Evolutionary conservation across 2,888 invertebrate species (phyloP), one percentile per base, ranked within the genome.

Genomic region (Abrostola tripartita): DNA sequence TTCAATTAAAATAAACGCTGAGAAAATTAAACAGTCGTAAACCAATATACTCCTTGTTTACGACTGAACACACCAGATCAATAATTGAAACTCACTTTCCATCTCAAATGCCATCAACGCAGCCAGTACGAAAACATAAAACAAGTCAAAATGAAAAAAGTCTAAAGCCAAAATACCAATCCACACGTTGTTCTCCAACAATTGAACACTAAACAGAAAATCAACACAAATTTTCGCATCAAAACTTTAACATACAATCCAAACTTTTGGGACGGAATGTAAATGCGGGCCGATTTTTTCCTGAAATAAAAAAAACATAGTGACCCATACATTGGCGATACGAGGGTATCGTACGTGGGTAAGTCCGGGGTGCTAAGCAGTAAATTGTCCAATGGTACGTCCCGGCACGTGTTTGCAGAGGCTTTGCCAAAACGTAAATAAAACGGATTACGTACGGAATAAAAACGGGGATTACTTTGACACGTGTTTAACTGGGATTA

Each of bases 341-440:
- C 79, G 68, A 53, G 74, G 74, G 65, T 71, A 50, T 53, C 68
- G 77, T 74, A 79, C 80, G 74, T 69, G 79, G 71, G 71, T 56
- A 51, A 49, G 58, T 66, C 63, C 52, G 55, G 67, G 61, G 49
- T 61, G 66, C 56, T 59, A 70, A 73, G 74, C 68, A 78, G 79
- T 78, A 78, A 76, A 78, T 78, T 68, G 65, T 71, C 68, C 44
- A 61, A 65, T 52, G 52, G 49, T 37, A 49, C 37, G 37, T 44
- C 42, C 51, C 5, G 12, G 41, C 11, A 68, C 64, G 63, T 78
- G 72, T 71, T 64, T 68, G 60, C 52, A 59, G 11, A 62, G 56
- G 41, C 47, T 49, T 53, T 57, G 59, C 54, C 37, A 50, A 67
- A 76, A 62, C 50, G 54, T 51, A 54, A 61, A 61, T 61, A 61